phyloP scores from a whole-genome alignment of 2,888 invertebrate genomes.

The Sarcophaga variegata region DNA sequence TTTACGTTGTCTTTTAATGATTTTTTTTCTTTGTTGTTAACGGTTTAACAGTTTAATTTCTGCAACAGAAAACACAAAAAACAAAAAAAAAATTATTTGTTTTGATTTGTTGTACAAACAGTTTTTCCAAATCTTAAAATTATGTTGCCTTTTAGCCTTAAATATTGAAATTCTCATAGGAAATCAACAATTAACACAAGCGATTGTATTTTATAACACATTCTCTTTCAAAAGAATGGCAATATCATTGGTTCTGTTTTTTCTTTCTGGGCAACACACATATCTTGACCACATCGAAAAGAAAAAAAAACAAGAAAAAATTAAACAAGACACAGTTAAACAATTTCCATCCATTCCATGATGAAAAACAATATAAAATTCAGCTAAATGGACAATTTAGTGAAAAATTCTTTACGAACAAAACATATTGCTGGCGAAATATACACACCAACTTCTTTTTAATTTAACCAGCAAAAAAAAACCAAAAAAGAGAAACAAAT shows the following conservation, averaged over 20 bases:
- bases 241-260: conserved; percentile 2
- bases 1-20: too few relatives aligned
- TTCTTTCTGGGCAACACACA: conserved; percentile 12
- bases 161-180: conserved; percentile 46
- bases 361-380: conserved; percentile 26
- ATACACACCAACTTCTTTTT: neutral
- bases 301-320: neutral
- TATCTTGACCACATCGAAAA: conserved; percentile 43
- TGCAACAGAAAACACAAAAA: too few relatives aligned
- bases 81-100: too few relatives aligned
- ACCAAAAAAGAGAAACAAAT: neutral
- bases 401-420: conserved; percentile 15
- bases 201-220: conserved; percentile 55
- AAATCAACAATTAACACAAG: conserved; percentile 59
- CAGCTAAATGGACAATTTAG: conserved; percentile 7
- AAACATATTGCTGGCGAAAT: too few relatives aligned
- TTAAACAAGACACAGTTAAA: too few relatives aligned
- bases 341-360: neutral
- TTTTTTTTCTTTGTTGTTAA: too few relatives aligned
- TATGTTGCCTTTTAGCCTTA: neutral
- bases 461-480: neutral
- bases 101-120: too few relatives aligned
- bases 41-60: too few relatives aligned
- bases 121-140: neutral
- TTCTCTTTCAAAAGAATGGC: neutral